Percentiles rank a stretch among this genome's conserved stretches.
Evolutionary conservation across 1,140 invertebrate genomes (phyloP).

Genomic region (Leptonema lineaticorne): DNA sequence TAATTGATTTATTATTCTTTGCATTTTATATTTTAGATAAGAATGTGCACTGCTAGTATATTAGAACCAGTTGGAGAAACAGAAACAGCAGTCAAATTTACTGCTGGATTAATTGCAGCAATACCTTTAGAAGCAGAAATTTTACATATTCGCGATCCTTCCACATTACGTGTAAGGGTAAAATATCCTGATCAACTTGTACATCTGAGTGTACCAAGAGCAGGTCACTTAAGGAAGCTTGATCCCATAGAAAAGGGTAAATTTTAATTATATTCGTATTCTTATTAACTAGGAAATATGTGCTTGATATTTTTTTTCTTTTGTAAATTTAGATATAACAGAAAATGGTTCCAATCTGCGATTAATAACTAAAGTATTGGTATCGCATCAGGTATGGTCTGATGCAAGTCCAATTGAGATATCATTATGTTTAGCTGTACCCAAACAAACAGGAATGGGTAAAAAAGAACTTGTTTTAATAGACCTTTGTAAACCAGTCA

Average conservation of each 20-base stretch:
- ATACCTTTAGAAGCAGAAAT: slow-evolving; percentile 86
- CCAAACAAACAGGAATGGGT: slow-evolving; percentile 58
- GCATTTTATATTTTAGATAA: slow-evolving; percentile 62
- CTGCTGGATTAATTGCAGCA: slow-evolving; percentile 85
- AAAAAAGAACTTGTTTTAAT: slow-evolving; percentile 67
- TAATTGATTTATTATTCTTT: slow-evolving; percentile 20
- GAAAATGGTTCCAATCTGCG: slow-evolving; percentile 67
- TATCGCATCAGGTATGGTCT: slow-evolving; percentile 89
- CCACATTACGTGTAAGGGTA: slow-evolving; percentile 76
- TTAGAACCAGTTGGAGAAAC: slow-evolving; percentile 78
- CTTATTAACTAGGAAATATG: slow-evolving; percentile 2
- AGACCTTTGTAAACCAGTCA: slow-evolving; percentile 86
- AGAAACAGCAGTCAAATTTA: slow-evolving; percentile 89
- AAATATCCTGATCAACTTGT: slow-evolving; percentile 90
- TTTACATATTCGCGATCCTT: slow-evolving; percentile 72
- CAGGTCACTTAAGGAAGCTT: slow-evolving; percentile 66
- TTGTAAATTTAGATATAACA: slow-evolving; percentile 39
- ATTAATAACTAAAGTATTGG: slow-evolving; percentile 78
- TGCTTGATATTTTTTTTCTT: slow-evolving; percentile 22
- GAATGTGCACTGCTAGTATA: slow-evolving; percentile 79
- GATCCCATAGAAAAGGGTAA: slow-evolving; percentile 41
- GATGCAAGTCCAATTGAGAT: slow-evolving; percentile 88
- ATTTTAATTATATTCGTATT: neutral
- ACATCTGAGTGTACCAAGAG: slow-evolving; percentile 76
- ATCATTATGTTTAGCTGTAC: slow-evolving; percentile 76